A percentile compares a stretch with the other conserved stretches of the same genome.
These are phyloP conservation scores for Ariolimax columbianus DNA, from an alignment of 2,888 invertebrate species.

Conservation along the genomic window DNA sequence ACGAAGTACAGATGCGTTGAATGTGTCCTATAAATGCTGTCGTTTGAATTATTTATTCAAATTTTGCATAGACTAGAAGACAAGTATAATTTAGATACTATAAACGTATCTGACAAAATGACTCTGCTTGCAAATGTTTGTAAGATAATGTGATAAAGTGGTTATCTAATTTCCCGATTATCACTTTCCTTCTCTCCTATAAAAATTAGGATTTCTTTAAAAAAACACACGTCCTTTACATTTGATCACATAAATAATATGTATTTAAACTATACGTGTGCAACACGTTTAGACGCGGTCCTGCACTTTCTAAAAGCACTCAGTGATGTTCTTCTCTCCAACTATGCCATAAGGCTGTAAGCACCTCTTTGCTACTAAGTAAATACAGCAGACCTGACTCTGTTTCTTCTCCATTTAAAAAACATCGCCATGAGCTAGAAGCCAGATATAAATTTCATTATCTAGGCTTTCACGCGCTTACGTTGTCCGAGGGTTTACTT, in stretches of 20 bases:
- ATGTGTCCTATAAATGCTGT: neutral
- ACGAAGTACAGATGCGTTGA: neutral
- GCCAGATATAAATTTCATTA: conserved; percentile 17
- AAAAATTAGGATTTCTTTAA: too few species aligned
- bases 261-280: neutral
- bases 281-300: neutral
- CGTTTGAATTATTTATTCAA: neutral
- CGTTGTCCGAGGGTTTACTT: neutral
- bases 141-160: too few species aligned
- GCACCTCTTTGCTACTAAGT: neutral
- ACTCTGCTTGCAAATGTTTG: too few species aligned
- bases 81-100: neutral
- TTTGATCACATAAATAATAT: too few species aligned
- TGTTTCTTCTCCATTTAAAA: neutral
- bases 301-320: neutral
- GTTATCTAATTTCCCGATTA: too few species aligned
- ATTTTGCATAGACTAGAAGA: neutral
- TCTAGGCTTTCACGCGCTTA: conserved; percentile 27
- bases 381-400: neutral
- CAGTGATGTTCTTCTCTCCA: neutral
- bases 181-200: too few species aligned
- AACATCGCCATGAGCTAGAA: neutral
- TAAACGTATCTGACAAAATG: neutral
- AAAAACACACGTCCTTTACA: too few species aligned
- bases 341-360: neutral